A percentile compares a stretch with the other conserved stretches of the same genome.
phyloP scores from a whole-genome alignment of 2,113 vertebrate species.

The Reinhardtius hippoglossoides region DNA sequence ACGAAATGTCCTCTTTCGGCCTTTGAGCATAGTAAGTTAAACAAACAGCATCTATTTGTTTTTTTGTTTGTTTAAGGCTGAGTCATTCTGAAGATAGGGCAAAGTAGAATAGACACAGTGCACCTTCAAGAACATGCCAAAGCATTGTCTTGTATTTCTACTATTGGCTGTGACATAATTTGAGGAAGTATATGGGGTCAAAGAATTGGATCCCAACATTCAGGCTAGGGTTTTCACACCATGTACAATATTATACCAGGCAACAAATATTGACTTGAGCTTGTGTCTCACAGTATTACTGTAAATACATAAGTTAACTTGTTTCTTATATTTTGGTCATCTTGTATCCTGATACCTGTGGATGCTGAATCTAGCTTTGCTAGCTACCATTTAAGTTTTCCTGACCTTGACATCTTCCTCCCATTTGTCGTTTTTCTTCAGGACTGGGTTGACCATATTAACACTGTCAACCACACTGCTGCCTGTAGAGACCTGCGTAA shows the following conservation, averaged over 20 bases:
- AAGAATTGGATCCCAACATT: neutral
- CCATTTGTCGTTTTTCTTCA: constrained; percentile 67
- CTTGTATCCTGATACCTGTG: neutral
- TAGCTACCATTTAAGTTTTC: neutral
- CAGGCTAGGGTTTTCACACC: neutral
- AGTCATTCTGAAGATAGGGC: neutral
- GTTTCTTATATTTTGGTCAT: neutral
- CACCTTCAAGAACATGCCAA: neutral
- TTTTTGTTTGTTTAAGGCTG: neutral
- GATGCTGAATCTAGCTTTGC: constrained; percentile 9
- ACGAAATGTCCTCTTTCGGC: neutral
- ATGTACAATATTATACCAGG: neutral
- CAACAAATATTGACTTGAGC: neutral
- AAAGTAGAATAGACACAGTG: neutral
- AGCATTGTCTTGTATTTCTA: neutral
- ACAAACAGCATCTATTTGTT: neutral
- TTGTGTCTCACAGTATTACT: neutral
- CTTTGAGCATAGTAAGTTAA: neutral
- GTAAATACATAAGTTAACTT: neutral
- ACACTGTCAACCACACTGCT: constrained; percentile 88
- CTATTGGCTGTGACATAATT: too few relatives aligned
- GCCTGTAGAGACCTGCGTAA: constrained; percentile 89
- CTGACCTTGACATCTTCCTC: neutral
- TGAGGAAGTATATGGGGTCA: neutral
- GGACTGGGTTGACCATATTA: constrained; percentile 92